These are phyloP conservation scores for Rhyacichthys aspro DNA, from an alignment of 2,797 vertebrate species.

Conservation along the genomic window DNA sequence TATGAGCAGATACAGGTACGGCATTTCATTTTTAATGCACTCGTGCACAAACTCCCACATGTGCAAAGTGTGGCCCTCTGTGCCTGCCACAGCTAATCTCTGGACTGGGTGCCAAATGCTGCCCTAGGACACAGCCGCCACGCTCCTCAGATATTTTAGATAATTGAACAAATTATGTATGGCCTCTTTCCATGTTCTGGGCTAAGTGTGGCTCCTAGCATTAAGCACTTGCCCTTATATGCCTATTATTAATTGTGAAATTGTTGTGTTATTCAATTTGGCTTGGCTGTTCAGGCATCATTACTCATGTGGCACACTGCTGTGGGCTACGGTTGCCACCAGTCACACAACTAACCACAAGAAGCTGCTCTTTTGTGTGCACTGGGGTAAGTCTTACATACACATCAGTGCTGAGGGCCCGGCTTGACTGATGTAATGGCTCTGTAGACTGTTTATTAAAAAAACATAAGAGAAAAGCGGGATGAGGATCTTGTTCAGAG, in stretches of 20 bases:
- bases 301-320: conserved; percentile 64
- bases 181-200: conserved; percentile 55
- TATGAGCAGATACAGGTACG: conserved; percentile 17
- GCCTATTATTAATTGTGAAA: conserved; percentile 66
- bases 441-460: not conserved
- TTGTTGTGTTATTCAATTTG: conserved; percentile 57
- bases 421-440: not conserved
- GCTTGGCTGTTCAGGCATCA: conserved; percentile 57
- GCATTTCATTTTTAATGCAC: conserved; percentile 11
- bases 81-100: conserved; percentile 59
- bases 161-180: conserved; percentile 78
- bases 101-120: conserved; percentile 36
- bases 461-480: not conserved
- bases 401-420: not conserved
- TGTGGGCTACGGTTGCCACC: conserved; percentile 42
- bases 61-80: not conserved
- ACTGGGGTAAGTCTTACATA: not conserved
- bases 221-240: conserved; percentile 51
- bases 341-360: conserved; percentile 37
- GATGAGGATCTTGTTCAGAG: too few species aligned
- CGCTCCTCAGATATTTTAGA: conserved; percentile 71
- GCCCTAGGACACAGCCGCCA: conserved; percentile 61
- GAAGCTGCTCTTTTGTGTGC: conserved; percentile 15
- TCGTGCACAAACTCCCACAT: conserved; percentile 3
- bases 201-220: conserved; percentile 69